Conservation (phyloP, 2,113 vertebrate genomes). For the Festucalex cinctus region DNA sequence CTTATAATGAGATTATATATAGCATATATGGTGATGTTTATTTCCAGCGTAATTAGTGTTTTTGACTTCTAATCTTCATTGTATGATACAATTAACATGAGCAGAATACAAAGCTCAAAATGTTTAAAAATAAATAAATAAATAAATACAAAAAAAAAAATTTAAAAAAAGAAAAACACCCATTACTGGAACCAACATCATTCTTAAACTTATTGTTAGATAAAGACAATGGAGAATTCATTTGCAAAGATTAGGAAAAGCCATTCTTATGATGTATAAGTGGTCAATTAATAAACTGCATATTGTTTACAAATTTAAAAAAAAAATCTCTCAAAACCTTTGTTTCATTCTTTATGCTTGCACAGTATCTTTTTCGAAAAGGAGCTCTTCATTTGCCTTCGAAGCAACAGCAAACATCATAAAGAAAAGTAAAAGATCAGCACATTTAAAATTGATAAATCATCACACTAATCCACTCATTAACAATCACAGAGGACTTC, state of each 20-base stretch:
- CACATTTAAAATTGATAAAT: slow-evolving; percentile 27
- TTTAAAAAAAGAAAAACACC: background rate
- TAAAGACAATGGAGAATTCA: background rate
- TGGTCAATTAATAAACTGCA: background rate
- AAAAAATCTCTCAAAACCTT: too few species aligned
- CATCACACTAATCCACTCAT: background rate
- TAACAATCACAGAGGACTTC: background rate
- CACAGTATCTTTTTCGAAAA: background rate
- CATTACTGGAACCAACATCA: background rate
- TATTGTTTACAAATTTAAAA: too few species aligned
- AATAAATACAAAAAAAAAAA: background rate
- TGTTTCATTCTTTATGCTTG: background rate
- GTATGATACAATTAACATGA: too few species aligned
- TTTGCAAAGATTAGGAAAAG: background rate
- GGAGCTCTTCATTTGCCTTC: slow-evolving; percentile 2
- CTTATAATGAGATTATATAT: background rate
- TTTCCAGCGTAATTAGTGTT: background rate
- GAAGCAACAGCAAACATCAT: slow-evolving; percentile 5
- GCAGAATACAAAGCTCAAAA: too few species aligned
- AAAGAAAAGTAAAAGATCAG: slow-evolving; percentile 35
- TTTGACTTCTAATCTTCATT: too few species aligned
- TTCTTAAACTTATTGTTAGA: background rate
- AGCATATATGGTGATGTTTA: background rate
- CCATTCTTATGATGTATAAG: background rate
- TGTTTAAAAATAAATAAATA: too few species aligned